Percentiles rank a stretch among this genome's conserved stretches.
Conservation (phyloP, 2,113 vertebrate species). For the Furnarius figulus region DNA sequence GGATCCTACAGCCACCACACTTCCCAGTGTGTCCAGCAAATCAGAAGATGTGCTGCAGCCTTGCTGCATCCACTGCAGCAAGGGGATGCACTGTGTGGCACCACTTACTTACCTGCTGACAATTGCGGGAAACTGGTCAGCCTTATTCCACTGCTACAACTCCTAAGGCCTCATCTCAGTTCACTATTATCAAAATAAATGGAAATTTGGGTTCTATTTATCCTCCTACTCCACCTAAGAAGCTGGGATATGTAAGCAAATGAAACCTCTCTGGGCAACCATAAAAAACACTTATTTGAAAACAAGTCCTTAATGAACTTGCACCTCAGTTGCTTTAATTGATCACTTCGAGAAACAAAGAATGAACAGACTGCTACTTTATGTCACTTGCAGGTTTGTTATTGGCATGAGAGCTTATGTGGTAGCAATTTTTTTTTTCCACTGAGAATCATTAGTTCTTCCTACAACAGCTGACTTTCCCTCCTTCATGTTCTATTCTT, state of each 20-base stretch:
- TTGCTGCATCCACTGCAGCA: not conserved
- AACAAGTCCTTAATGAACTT: slow-evolving; percentile 13
- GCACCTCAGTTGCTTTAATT: not conserved
- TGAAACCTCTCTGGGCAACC: not conserved
- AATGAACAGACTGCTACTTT: slow-evolving; percentile 1
- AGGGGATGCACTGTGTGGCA: not conserved
- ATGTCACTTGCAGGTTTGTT: not conserved
- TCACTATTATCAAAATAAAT: not conserved
- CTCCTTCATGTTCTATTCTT: not conserved
- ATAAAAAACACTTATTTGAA: not conserved
- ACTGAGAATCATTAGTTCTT: not conserved
- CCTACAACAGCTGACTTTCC: not conserved
- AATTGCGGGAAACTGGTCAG: not conserved
- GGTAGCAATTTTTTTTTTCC: not conserved
- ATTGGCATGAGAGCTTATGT: not conserved
- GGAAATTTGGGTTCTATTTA: not conserved
- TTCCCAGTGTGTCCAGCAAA: not conserved
- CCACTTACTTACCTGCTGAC: accelerated
- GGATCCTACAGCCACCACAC: not conserved
- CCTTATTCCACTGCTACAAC: not conserved
- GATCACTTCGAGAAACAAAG: slow-evolving; percentile 31
- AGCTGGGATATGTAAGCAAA: not conserved
- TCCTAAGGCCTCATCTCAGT: not conserved
- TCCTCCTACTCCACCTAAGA: not conserved
- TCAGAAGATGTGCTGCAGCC: not conserved